These are phyloP conservation scores for Chloroceryle aenea DNA, from an alignment of 2,113 vertebrate species.

Conservation along the genomic window DNA sequence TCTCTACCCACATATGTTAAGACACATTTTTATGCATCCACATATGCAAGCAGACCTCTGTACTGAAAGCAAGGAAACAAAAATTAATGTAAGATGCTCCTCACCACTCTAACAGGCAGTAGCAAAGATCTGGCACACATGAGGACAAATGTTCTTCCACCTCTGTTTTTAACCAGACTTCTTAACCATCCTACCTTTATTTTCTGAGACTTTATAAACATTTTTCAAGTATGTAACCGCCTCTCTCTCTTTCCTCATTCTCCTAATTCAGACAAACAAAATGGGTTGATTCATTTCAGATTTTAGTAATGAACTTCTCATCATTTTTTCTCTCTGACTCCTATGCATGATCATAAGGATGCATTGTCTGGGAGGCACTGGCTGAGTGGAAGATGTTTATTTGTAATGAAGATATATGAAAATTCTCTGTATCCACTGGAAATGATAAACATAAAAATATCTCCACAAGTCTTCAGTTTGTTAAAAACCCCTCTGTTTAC, in stretches of 20 bases:
- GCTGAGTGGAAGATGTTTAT: neutral
- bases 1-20: neutral
- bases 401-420: conserved; percentile 44
- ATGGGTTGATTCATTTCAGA: neutral
- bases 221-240: neutral
- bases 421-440: neutral
- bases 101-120: neutral
- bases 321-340: neutral
- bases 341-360: neutral
- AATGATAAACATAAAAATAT: neutral
- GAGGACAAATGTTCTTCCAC: neutral
- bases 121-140: neutral
- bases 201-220: neutral
- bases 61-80: neutral
- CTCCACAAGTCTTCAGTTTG: neutral
- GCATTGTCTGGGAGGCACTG: neutral
- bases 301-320: neutral
- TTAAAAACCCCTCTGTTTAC: neutral
- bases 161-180: neutral
- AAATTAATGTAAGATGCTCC: neutral
- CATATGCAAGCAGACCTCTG: neutral
- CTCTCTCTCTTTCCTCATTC: neutral
- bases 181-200: neutral
- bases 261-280: neutral
- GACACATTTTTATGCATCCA: neutral